A percentile compares a stretch with the other conserved stretches of the same genome.
phyloP scores from a whole-genome alignment of 1,140 invertebrate genomes.

The Colletes latitarsis region DNA sequence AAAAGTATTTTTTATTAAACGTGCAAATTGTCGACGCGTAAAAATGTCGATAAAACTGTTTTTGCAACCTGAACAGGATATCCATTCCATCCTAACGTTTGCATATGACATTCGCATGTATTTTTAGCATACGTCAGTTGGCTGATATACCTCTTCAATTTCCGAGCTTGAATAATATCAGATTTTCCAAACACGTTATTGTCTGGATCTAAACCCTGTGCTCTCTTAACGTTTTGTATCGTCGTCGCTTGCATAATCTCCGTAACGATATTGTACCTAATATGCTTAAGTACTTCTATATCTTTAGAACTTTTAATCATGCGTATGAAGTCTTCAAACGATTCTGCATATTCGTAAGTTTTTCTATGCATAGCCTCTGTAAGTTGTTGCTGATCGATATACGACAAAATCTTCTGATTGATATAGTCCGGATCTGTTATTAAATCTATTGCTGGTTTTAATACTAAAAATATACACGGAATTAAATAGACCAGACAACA shows the following conservation, averaged over 20 bases:
- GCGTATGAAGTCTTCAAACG: constrained; percentile 94
- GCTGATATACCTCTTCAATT: constrained; percentile 89
- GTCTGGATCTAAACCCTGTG: constrained; percentile 89
- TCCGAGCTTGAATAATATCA: constrained; percentile 87
- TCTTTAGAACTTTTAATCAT: constrained; percentile 91
- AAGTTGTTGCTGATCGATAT: constrained; percentile 90
- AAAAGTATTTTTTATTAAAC: constrained; percentile 26
- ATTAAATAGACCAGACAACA: not conserved
- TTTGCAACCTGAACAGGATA: constrained; percentile 82
- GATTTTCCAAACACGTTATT: constrained; percentile 84
- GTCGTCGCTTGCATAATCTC: constrained; percentile 97
- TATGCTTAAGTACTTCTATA: constrained; percentile 91
- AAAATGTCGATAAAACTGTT: not conserved
- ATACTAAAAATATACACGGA: constrained; percentile 82
- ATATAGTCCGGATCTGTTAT: constrained; percentile 95
- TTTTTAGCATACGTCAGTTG: constrained; percentile 92
- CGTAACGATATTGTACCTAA: constrained; percentile 93
- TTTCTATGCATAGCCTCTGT: constrained; percentile 89
- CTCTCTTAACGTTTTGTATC: constrained; percentile 92
- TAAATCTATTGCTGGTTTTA: constrained; percentile 91
- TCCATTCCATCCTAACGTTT: constrained; percentile 88
- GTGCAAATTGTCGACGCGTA: not conserved
- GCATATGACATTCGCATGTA: constrained; percentile 91
- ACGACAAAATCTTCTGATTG: constrained; percentile 92
- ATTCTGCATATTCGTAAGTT: constrained; percentile 93